phyloP scores from a whole-genome alignment of 1,140 invertebrate genomes.

The Calliopsis andreniformis region DNA sequence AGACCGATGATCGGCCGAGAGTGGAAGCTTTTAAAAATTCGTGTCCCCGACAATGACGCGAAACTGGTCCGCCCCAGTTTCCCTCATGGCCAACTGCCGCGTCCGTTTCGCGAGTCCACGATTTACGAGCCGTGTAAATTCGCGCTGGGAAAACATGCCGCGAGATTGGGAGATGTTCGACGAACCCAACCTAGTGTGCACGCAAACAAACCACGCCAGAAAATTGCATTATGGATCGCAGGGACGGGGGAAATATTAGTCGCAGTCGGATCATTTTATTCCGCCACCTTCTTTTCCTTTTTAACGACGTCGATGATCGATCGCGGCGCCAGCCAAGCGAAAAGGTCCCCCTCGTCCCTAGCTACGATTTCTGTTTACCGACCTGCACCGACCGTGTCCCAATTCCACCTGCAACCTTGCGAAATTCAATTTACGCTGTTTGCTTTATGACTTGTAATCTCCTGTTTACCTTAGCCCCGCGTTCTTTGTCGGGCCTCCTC shows the following conservation, averaged over 20 bases:
- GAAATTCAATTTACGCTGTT: conserved; percentile 44
- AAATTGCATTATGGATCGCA: conserved; percentile 27
- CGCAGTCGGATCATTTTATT: not conserved
- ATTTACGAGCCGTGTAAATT: conserved; percentile 58
- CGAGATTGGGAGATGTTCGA: conserved; percentile 36
- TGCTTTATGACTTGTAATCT: conserved; percentile 44
- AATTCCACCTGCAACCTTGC: conserved; percentile 33
- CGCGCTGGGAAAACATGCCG: conserved; percentile 49
- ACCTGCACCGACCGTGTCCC: conserved; percentile 18
- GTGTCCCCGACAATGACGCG: not conserved
- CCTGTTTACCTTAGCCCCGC: conserved; percentile 28
- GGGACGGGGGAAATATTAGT: not conserved
- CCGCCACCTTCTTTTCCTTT: no score
- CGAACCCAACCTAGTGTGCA: not conserved
- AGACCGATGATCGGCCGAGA: conserved; percentile 8
- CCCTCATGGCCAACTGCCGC: not conserved
- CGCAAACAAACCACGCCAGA: conserved; percentile 4
- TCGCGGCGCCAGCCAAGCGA: not conserved
- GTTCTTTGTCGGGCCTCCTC: conserved; percentile 20
- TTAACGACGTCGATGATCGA: not conserved
- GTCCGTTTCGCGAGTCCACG: conserved; percentile 47
- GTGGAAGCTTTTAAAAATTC: conserved; percentile 27
- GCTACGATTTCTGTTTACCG: conserved; percentile 39
- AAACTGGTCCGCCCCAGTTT: conserved; percentile 4
- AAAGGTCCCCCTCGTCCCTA: conserved; percentile 2